Evolutionary conservation across 30 jellyfish, hydroid and myxozoan genomes (phyloP).

Genomic region (Chironex yamaguchii): DNA sequence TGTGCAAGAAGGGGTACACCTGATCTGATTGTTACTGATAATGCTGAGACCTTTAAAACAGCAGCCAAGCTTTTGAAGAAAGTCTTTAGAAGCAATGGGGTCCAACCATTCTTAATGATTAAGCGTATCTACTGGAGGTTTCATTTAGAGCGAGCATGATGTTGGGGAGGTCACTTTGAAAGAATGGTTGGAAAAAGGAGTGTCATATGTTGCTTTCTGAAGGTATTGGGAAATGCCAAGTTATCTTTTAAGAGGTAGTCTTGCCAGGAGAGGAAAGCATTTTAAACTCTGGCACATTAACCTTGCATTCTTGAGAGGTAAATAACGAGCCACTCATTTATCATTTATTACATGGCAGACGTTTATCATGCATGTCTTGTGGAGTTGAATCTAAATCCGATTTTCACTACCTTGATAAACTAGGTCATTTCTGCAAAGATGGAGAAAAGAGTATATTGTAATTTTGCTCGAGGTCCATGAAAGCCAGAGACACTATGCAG

Average conservation of each 20-base stretch:
- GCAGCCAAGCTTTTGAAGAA: conserved; percentile 1
- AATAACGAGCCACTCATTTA: conserved; percentile 16
- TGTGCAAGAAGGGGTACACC: conserved; percentile 4
- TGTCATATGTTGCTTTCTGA: conserved; percentile 56
- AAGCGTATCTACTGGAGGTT: conserved; percentile 51
- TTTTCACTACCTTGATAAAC: background rate
- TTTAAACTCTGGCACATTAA: conserved; percentile 38
- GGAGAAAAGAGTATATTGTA: conserved; percentile 24
- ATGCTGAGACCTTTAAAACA: conserved; percentile 22
- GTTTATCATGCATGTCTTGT: conserved; percentile 5
- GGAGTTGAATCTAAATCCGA: background rate
- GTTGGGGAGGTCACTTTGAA: conserved; percentile 49
- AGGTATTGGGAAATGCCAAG: conserved; percentile 25
- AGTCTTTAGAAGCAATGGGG: background rate
- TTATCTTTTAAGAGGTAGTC: conserved; percentile 24
- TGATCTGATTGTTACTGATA: background rate
- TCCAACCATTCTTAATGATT: no score
- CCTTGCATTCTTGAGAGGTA: conserved; percentile 27
- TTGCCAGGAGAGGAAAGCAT: conserved; percentile 30
- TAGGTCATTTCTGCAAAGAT: conserved; percentile 18
- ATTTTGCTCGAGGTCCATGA: background rate
- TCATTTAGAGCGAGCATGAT: conserved; percentile 12
- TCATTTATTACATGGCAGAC: conserved; percentile 45
- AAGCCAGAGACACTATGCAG: background rate
- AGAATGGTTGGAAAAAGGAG: conserved; percentile 24